A percentile compares a stretch with the other conserved stretches of the same genome.
Evolutionary conservation across 2,888 invertebrate genomes (phyloP).

Genomic region (Pharmacophagus antenor): DNA sequence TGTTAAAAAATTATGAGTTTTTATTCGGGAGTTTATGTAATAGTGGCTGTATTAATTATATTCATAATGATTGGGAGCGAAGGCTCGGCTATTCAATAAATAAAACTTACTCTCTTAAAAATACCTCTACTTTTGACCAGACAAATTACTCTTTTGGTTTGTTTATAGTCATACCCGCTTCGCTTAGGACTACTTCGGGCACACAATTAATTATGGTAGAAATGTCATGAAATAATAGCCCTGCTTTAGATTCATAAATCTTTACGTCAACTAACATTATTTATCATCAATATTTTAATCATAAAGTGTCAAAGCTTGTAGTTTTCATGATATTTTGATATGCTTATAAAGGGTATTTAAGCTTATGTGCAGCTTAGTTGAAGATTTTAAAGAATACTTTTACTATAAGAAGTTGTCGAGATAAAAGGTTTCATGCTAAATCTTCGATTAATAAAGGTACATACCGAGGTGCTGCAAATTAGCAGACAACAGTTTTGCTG

Average conservation of each 20-base stretch:
- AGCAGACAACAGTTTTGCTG: too few relatives aligned
- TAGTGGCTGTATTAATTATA: not conserved
- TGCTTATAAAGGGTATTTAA: not conserved
- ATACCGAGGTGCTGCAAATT: too few relatives aligned
- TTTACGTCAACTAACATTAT: not conserved
- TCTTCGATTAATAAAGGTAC: too few relatives aligned
- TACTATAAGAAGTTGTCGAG: too few relatives aligned
- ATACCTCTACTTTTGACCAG: not conserved
- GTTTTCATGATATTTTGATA: not conserved
- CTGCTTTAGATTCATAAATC: slow-evolving; percentile 1
- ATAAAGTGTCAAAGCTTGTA: not conserved
- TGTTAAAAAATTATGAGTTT: not conserved
- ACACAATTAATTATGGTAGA: slow-evolving; percentile 6
- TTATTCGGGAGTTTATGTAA: not conserved
- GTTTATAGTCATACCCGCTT: not conserved
- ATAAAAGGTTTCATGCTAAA: too few relatives aligned
- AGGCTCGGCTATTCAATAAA: not conserved
- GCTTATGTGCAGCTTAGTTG: too few relatives aligned
- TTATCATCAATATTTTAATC: not conserved
- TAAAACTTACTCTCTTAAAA: not conserved
- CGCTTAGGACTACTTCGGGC: not conserved
- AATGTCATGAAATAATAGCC: not conserved
- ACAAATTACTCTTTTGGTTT: not conserved
- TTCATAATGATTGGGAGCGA: not conserved
- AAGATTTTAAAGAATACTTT: too few relatives aligned